phyloP scores from a whole-genome alignment of 2,113 vertebrate species.

The Carassius carassius region DNA sequence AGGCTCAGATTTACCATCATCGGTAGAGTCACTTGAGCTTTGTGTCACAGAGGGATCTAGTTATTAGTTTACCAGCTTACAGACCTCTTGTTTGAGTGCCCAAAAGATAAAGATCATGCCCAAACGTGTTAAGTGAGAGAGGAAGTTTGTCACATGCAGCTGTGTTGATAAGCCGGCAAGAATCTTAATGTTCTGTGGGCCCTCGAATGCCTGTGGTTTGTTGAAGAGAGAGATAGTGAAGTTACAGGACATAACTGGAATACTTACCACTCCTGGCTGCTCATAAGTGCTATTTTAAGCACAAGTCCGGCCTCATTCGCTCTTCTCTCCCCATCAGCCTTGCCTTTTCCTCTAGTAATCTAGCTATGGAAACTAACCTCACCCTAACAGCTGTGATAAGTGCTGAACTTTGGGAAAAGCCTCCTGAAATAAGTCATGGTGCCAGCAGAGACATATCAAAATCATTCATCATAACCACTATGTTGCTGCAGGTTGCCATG shows the following conservation, averaged over 20 bases:
- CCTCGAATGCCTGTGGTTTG: conserved; percentile 20
- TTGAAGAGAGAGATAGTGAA: conserved; percentile 7
- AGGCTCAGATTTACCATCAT: conserved; percentile 14
- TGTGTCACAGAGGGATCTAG: conserved; percentile 1
- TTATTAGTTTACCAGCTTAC: conserved; percentile 19
- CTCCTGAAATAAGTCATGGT: conserved; percentile 14
- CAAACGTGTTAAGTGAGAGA: not conserved
- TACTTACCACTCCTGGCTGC: conserved; percentile 5
- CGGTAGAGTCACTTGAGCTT: not conserved
- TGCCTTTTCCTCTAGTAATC: conserved; percentile 12
- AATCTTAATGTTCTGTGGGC: not conserved
- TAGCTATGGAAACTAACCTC: conserved; percentile 40
- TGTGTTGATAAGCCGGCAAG: not conserved
- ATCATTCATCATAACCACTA: not conserved
- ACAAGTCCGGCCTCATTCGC: conserved; percentile 13
- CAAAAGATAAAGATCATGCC: not conserved
- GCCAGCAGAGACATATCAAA: not conserved
- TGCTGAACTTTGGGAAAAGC: conserved; percentile 40
- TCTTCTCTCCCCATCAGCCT: not conserved
- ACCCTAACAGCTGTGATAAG: conserved; percentile 44
- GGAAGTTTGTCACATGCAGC: not conserved
- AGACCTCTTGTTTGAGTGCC: conserved; percentile 16
- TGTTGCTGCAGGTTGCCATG: conserved; percentile 74
- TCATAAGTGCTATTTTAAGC: conserved; percentile 44
- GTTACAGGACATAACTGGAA: conserved; percentile 36